A percentile compares a stretch with the other conserved stretches of the same genome.
Conservation (phyloP, 2,888 invertebrate genomes). For the Podotricha telesiphe region DNA sequence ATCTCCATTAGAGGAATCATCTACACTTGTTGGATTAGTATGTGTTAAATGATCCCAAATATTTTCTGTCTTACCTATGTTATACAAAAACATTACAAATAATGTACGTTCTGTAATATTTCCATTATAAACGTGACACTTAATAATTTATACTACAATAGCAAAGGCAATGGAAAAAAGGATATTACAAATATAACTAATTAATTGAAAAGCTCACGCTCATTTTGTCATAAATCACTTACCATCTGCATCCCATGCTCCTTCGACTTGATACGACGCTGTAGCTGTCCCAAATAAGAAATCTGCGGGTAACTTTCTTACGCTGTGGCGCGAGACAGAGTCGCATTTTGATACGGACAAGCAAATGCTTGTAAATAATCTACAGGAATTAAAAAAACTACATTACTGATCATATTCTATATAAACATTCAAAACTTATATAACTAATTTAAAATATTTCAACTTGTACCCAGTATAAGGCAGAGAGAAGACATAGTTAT, state of each 20-base stretch:
- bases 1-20: conserved; percentile 81
- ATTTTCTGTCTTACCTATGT: conserved; percentile 81
- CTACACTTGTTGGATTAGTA: conserved; percentile 67
- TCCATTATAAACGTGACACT: too few relatives aligned
- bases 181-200: neutral
- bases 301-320: conserved; percentile 53
- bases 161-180: neutral
- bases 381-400: neutral
- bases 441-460: too few relatives aligned
- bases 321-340: conserved; percentile 40
- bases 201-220: neutral
- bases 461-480: neutral
- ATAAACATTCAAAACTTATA: too few relatives aligned
- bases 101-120: too few relatives aligned
- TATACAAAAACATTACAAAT: too few relatives aligned
- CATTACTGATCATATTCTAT: neutral
- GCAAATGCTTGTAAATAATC: conserved; percentile 1
- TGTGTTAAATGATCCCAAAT: conserved; percentile 86
- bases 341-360: conserved; percentile 6
- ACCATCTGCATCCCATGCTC: conserved; percentile 79
- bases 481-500: too few relatives aligned
- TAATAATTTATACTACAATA: too few relatives aligned
- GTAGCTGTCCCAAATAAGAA: conserved; percentile 61
- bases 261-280: conserved; percentile 80
- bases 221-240: conserved; percentile 38